Percentiles rank a stretch among this genome's conserved stretches.
These are phyloP conservation scores for Zenarchopterus dispar DNA, from an alignment of 2,797 vertebrate species.

Conservation along the genomic window DNA sequence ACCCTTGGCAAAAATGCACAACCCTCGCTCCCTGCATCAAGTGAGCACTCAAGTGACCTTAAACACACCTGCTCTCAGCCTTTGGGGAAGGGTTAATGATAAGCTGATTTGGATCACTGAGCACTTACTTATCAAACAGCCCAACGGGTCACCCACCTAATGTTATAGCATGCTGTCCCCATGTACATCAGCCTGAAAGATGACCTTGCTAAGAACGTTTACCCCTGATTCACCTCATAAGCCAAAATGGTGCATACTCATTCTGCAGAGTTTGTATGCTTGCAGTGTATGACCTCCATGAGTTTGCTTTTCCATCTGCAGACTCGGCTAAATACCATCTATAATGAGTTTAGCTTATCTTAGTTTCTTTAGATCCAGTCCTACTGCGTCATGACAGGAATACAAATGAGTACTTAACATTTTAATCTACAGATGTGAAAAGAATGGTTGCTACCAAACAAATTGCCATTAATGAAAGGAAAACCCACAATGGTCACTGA, in stretches of 20 bases:
- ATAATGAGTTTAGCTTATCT: conserved; percentile 31
- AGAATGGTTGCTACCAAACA: no score
- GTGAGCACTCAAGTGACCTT: conserved; percentile 92
- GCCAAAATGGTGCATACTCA: not conserved
- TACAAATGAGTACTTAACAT: conserved; percentile 10
- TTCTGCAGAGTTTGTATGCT: conserved; percentile 2
- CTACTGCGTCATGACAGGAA: conserved; percentile 26
- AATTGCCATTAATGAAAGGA: no score
- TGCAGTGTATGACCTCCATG: not conserved
- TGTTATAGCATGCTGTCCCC: conserved; percentile 3
- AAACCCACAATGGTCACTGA: no score
- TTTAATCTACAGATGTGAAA: not conserved
- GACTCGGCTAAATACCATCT: conserved; percentile 14
- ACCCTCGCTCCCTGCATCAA: conserved; percentile 15
- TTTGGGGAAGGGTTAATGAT: conserved; percentile 35
- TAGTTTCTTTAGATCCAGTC: conserved; percentile 27
- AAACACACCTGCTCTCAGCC: conserved; percentile 62
- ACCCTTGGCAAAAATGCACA: conserved; percentile 17
- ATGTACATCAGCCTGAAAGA: not conserved
- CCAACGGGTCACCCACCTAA: conserved; percentile 14
- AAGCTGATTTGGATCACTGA: conserved; percentile 38
- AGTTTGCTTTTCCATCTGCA: conserved; percentile 25
- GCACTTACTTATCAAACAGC: conserved; percentile 21
- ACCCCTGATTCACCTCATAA: conserved; percentile 13
- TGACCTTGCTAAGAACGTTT: not conserved